These are phyloP conservation scores for Tiaroga cobitis DNA, from an alignment of 2,797 vertebrate species.

Conservation along the genomic window DNA sequence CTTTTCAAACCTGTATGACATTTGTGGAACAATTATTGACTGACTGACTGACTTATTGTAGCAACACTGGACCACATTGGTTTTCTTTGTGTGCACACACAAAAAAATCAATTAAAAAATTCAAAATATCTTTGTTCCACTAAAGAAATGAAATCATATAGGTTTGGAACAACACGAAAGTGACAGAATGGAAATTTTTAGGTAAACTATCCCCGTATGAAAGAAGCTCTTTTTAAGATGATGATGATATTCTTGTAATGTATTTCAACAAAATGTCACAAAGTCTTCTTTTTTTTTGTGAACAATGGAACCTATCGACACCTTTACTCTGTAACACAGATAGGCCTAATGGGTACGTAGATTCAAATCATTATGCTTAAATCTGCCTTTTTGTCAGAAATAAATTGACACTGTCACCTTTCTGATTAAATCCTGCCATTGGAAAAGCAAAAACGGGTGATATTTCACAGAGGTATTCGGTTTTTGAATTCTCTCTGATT, in stretches of 20 bases:
- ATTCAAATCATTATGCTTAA: conserved; percentile 9
- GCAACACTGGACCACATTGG: neutral
- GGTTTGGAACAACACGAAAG: neutral
- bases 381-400: conserved; percentile 34
- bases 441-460: conserved; percentile 18
- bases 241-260: neutral
- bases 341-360: neutral
- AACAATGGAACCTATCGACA: conserved; percentile 20
- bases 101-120: too few relatives aligned
- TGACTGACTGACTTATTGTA: neutral
- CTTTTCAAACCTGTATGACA: neutral
- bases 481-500: conserved; percentile 59
- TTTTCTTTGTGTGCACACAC: neutral
- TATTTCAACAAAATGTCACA: neutral
- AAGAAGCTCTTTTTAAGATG: neutral
- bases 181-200: neutral
- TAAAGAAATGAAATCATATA: neutral
- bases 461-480: conserved; percentile 39
- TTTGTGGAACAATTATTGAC: too few relatives aligned
- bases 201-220: neutral
- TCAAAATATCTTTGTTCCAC: too few relatives aligned
- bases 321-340: conserved; percentile 12
- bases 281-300: neutral
- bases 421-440: conserved; percentile 49
- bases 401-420: conserved; percentile 61